Evolutionary conservation across 2,888 invertebrate species (phyloP), one percentile per base, ranked within the genome.

Genomic region (Hyposoter dolosus): DNA sequence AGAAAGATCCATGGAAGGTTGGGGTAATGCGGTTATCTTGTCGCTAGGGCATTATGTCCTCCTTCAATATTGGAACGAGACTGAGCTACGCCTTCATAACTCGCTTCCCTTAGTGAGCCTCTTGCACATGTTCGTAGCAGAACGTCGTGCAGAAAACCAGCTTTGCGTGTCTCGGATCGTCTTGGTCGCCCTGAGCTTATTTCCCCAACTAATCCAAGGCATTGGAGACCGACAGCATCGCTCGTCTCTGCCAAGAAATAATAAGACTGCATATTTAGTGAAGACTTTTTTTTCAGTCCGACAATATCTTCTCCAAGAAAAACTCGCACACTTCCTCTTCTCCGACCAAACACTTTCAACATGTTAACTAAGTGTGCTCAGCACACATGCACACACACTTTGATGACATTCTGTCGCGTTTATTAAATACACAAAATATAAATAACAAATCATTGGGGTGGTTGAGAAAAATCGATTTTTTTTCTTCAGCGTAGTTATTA

Each of bases 11-110:
- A 45, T 50, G 35, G 68, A 78, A 71, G 82, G 87, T 82, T 63
- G 83, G 88, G 88, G 88, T 92, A 92, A 93, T 92, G 90, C 91
- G 90, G 90, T 92, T 93, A 92, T 90, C 91, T 91, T 88, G 90
- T 91, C 91, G 88, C 89, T 84, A 79, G 85, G 79, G 90, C 90
- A 91, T 92, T 92, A 91, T 93, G 92, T 91, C 90, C 90, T 90
- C 89, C 90, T 90, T 92, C 91, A 90, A 92, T 92, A 92, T 91
- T 90, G 90, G 88, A 91, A 90, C 89, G 85, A 86, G 76, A 23
- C 71, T 80, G 72, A 28, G 66, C 71, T 69, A 56, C 68, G 53
- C 50, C 66, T 63, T 74, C 83, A 84, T 82, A 76, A 83, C 47
- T 68, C 85, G 74, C 83, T 81, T 74, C 65, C 80, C 78, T 66